These are phyloP conservation scores for Acleris sparsana DNA, from an alignment of 2,888 invertebrate genomes.

Conservation along the genomic window DNA sequence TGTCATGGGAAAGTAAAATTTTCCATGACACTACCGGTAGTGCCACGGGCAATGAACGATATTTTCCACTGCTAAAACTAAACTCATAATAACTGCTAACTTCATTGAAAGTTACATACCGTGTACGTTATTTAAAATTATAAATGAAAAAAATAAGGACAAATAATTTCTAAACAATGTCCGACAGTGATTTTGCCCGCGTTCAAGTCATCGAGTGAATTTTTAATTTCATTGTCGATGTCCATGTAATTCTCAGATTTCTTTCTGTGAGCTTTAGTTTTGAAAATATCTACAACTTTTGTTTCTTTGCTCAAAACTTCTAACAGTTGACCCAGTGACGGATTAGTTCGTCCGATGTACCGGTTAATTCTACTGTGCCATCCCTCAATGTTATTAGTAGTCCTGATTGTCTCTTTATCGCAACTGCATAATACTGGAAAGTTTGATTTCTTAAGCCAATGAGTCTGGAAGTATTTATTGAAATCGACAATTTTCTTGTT, in stretches of 20 bases:
- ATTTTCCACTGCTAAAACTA: not conserved
- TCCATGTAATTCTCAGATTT: slow-evolving; percentile 15
- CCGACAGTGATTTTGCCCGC: slow-evolving; percentile 13
- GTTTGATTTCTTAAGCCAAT: too few species aligned
- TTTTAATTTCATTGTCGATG: slow-evolving; percentile 17
- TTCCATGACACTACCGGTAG: too few species aligned
- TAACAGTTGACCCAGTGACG: not conserved
- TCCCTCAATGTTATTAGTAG: too few species aligned
- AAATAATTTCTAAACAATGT: not conserved
- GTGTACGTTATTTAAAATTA: not conserved
- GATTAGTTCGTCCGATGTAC: not conserved
- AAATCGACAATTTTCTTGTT: too few species aligned
- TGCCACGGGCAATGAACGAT: too few species aligned
- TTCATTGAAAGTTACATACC: not conserved
- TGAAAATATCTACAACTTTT: slow-evolving; percentile 10
- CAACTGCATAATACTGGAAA: too few species aligned
- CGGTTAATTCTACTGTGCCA: too few species aligned
- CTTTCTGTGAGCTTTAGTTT: slow-evolving; percentile 18
- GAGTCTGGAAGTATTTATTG: too few species aligned
- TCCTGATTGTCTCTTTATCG: too few species aligned
- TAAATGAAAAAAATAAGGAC: not conserved
- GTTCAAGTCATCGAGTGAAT: slow-evolving; percentile 12
- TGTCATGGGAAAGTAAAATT: too few species aligned
- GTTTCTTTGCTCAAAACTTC: slow-evolving; percentile 6
- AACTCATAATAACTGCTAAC: not conserved